phyloP scores from a whole-genome alignment of 2,797 vertebrate species.

The Trematomus bernacchii region DNA sequence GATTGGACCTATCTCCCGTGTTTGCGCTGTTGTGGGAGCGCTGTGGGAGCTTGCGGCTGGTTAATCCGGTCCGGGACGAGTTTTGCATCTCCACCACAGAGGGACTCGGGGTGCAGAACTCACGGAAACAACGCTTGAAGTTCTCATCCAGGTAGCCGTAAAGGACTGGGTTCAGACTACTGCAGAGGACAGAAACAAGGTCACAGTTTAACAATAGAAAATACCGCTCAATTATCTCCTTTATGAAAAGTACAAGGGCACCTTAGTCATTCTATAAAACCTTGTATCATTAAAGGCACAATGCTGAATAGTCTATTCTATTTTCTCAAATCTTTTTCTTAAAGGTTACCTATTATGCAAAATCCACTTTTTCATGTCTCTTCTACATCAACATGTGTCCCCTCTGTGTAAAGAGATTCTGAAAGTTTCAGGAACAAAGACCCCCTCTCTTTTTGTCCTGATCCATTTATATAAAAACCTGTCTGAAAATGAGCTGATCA shows the following conservation, averaged over 20 bases:
- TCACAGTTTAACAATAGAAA: not conserved
- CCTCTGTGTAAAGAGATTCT: no score
- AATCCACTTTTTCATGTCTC: no score
- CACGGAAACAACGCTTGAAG: constrained; percentile 98
- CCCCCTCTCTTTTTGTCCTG: no score
- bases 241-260: not conserved
- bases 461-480: no score
- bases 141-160: constrained; percentile 99
- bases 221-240: not conserved
- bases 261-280: not conserved
- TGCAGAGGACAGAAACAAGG: constrained; percentile 37
- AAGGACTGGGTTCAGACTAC: constrained; percentile 96
- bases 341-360: no score
- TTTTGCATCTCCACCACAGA: constrained; percentile 93
- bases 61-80: constrained; percentile 90
- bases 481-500: no score
- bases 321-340: not conserved
- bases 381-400: no score
- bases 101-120: constrained; percentile 95
- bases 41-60: constrained; percentile 83
- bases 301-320: not conserved
- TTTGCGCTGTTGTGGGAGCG: constrained; percentile 90
- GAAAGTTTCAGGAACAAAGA: no score
- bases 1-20: constrained; percentile 94
- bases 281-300: not conserved